Base-by-base conservation (phyloP, 2,888 invertebrate species). In the Caenorhabditis japonica region DNA sequence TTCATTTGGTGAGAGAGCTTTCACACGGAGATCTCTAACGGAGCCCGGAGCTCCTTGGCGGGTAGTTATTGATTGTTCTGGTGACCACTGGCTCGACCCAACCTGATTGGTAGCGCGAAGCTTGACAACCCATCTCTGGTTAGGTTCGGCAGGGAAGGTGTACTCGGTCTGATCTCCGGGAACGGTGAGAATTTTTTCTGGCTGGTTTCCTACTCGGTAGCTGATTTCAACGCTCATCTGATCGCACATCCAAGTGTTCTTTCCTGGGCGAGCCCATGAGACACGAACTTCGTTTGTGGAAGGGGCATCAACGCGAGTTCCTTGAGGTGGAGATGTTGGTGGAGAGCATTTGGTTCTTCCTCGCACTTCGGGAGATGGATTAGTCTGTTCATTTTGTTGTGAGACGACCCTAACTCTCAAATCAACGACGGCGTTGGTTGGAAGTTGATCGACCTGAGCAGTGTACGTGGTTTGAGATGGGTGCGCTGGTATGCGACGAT, bases 161-260 rank as follows among this genome's bases (percentile, higher is more conserved):
- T 87, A 87, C 44, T 87, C 86, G 17, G 85, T 85, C 52, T 82
- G 79, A 43, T 85, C 86, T 27, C 82, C 85, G 23, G 84, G 77
- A 2, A 88, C 84, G 3, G 81, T 82, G 7, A 87, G 71, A 13
- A 59, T 53, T 47, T 83, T 82, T 62, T 85, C 85, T 8, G 81
- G 82, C 44, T 81, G 81, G 51, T 83, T 82, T 51, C 84, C 85
- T n/a, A 81, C 73, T 21, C 83, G 72, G 62, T 87, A 86, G 64
- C 84, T 84, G 59, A 87, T 84, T 58, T 87, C 87, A 46, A 85
- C 80, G 55, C 75, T 84, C 59, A 88, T 75, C 21, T 87, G 83
- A 53, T 87, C 87, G 55, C 80, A 89, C 80, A 64, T 83, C 86
- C 80, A 88, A 52, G 76, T 86, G 83, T 80, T 85, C 81, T 77